Evolutionary conservation across 2,113 vertebrate species (phyloP).

Genomic region (Lethenteron camtschaticum): DNA sequence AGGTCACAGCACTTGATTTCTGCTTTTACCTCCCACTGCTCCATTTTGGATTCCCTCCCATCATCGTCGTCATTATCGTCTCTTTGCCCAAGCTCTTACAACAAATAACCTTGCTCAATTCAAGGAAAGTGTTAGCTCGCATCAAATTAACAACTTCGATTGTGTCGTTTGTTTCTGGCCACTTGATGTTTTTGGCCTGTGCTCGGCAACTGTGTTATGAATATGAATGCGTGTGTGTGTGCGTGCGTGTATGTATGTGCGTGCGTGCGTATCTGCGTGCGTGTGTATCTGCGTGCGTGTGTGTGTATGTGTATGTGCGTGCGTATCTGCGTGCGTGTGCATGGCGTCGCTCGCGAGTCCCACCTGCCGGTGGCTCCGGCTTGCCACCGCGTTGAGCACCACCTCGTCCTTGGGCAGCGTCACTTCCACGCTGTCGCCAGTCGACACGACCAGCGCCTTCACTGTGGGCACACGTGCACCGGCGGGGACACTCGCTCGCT

Average conservation of each 20-base stretch:
- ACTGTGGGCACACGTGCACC: conserved; percentile 11
- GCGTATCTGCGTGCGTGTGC: not conserved
- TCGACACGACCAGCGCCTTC: conserved; percentile 72
- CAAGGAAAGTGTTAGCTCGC: not conserved
- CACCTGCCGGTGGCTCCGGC: conserved; percentile 41
- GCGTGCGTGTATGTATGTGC: not conserved
- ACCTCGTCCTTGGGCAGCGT: conserved; percentile 64
- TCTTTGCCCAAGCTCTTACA: too few species aligned
- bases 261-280: not conserved
- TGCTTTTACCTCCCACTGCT: too few species aligned
- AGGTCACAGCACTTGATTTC: too few species aligned
- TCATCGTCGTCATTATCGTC: too few species aligned
- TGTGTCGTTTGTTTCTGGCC: not conserved
- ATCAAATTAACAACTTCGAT: not conserved
- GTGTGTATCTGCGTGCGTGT: not conserved
- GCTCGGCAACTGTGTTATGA: not conserved
- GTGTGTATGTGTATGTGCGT: not conserved
- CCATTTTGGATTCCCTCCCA: too few species aligned
- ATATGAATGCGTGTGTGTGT: not conserved
- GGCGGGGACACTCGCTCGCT: not conserved
- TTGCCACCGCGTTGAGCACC: conserved; percentile 60
- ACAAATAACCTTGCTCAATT: not conserved
- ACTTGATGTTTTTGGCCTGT: not conserved
- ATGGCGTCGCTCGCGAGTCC: conserved; percentile 8
- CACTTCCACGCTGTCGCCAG: conserved; percentile 62